These are phyloP conservation scores for Macaca nemestrina DNA, from an alignment of 2,113 vertebrate species.

Conservation along the genomic window DNA sequence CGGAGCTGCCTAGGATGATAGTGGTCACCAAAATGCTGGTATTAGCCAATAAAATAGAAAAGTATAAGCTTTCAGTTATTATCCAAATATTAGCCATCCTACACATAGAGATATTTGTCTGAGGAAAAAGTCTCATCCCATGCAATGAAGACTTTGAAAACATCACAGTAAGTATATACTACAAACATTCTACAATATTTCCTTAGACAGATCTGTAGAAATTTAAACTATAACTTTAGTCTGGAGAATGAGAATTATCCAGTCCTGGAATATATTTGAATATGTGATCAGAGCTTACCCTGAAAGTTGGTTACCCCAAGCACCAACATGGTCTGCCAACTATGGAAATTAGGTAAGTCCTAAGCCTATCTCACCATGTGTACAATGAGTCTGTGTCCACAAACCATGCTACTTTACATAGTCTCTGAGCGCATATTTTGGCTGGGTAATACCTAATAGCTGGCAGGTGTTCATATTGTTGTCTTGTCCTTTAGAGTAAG, in stretches of 20 bases:
- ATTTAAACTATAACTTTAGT: neutral
- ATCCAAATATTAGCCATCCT: too few relatives aligned
- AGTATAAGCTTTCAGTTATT: neutral
- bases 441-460: neutral
- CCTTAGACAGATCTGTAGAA: neutral
- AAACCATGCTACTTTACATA: neutral
- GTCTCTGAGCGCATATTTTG: neutral
- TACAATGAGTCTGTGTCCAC: neutral
- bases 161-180: neutral
- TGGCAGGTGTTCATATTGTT: neutral
- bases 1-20: neutral
- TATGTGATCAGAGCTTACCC: neutral
- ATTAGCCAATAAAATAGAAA: neutral
- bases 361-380: neutral
- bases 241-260: neutral
- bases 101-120: neutral
- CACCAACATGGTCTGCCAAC: neutral
- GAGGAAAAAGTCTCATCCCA: neutral
- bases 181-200: neutral
- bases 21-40: neutral
- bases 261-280: neutral
- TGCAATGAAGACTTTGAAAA: fast-evolving
- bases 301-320: neutral
- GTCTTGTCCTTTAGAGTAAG: neutral
- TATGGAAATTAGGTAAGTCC: neutral